Evolutionary conservation across 2,113 vertebrate genomes (phyloP).

Genomic region (Peromyscus leucopus): DNA sequence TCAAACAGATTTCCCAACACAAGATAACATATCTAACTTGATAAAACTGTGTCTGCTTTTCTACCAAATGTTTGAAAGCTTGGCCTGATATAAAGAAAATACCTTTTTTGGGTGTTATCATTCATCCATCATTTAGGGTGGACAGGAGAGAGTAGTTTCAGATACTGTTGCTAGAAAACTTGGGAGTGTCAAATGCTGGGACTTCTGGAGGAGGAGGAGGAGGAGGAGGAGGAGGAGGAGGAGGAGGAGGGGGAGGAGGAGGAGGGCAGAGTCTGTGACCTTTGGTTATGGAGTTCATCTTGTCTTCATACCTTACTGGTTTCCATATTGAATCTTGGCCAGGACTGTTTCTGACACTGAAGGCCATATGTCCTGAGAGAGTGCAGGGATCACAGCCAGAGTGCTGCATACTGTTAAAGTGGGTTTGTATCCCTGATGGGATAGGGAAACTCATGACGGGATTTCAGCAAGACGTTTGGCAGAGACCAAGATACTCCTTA

Average conservation of each 20-base stretch:
- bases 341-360: background rate
- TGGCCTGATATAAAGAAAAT: background rate
- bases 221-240: background rate
- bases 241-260: background rate
- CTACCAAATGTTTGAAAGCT: background rate
- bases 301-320: background rate
- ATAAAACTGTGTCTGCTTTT: background rate
- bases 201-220: background rate
- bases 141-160: background rate
- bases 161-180: background rate
- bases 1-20: constrained; percentile 15
- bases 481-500: background rate
- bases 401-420: background rate
- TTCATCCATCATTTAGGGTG: background rate
- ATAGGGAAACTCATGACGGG: background rate
- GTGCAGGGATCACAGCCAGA: background rate
- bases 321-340: background rate
- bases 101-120: background rate
- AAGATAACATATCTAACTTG: background rate
- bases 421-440: background rate
- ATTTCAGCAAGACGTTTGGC: constrained; percentile 9
- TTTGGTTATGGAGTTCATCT: background rate
- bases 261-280: background rate
- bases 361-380: background rate
- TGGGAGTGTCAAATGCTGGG: background rate